Evolutionary conservation across 2,113 vertebrate genomes (phyloP).

Genomic region (Electrona antarctica): DNA sequence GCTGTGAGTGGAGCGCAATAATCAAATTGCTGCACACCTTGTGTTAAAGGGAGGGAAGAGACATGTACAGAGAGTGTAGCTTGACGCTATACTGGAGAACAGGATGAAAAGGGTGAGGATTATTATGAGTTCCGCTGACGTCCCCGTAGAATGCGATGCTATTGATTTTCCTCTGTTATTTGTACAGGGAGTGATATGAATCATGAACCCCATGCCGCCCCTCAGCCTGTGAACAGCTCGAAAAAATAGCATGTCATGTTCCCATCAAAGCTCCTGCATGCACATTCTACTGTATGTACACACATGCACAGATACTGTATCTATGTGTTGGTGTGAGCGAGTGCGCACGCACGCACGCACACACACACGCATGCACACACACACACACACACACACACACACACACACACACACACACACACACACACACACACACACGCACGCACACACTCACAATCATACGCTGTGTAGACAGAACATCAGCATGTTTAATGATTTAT

Average conservation of each 20-base stretch:
- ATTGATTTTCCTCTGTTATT: constrained; percentile 54
- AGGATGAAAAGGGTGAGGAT: constrained; percentile 31
- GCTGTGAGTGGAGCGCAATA: constrained; percentile 67
- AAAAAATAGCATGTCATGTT: constrained; percentile 46
- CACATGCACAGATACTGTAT: background rate
- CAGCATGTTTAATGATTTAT: constrained; percentile 31
- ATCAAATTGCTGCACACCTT: constrained; percentile 68
- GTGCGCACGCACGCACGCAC: background rate
- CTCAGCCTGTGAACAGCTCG: constrained; percentile 37
- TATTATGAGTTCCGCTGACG: constrained; percentile 41
- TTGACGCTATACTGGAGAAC: constrained; percentile 39
- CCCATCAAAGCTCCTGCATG: constrained; percentile 32
- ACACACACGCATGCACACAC: background rate
- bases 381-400: constrained; percentile 3
- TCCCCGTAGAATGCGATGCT: constrained; percentile 31
- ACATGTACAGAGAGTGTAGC: constrained; percentile 16
- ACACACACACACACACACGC: background rate
- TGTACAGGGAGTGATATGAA: constrained; percentile 49
- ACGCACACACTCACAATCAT: background rate
- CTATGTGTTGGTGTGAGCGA: too few relatives aligned
- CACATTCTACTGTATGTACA: background rate
- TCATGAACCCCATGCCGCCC: constrained; percentile 10
- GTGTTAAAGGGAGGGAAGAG: constrained; percentile 51
- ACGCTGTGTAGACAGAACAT: constrained; percentile 17
- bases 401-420: too few relatives aligned